Evolutionary conservation across 2,113 vertebrate species (phyloP), one percentile per base, ranked within the genome.

Genomic region (Castor canadensis): DNA sequence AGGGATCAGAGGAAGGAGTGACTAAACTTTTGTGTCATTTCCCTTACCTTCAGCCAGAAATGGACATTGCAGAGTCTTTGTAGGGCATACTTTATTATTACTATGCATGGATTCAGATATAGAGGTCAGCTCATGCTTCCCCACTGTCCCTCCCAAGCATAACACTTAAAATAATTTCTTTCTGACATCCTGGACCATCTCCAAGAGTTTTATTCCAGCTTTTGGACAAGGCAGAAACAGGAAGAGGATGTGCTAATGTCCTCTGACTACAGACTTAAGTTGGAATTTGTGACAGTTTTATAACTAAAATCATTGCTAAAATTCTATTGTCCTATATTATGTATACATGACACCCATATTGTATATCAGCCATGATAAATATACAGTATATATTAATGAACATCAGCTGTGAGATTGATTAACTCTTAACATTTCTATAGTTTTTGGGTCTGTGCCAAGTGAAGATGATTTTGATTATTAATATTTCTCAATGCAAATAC

Each of bases 171-270:
- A 82, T 96, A 95, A 97, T 95, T 94, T 93, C 92, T 95, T 96
- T 95, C 90, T 95, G 92, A 96, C 77, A 69, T 94, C 52, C 93
- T 97, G 97, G 96, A 96, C 15, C 56, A 7, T 26, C 26, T 96
- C 97, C 97, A 97, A 95, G 93, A 75, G 69, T 80, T 97, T 92
- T 97, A 82, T 94, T 95, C 82, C 67, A 97, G 64, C 40, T 91
- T 95, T 86, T 83, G 73, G 96, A 94, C 40, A 91, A 95, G 94
- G 80, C 82, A 69, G 97, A 94, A 96, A 96, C 97, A 97, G 97
- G 97, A 97, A 97, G 56, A 97, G 97, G 97, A 97, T 94, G 83
- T 96, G 87, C 86, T 95, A 89, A 94, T 96, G 94, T 97, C 96
- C 92, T 82, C 96, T 56, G n/a, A 96, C 38, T 47, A 91, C 79